Conservation (phyloP, 2,888 invertebrate species). For the Cryptus armator region DNA sequence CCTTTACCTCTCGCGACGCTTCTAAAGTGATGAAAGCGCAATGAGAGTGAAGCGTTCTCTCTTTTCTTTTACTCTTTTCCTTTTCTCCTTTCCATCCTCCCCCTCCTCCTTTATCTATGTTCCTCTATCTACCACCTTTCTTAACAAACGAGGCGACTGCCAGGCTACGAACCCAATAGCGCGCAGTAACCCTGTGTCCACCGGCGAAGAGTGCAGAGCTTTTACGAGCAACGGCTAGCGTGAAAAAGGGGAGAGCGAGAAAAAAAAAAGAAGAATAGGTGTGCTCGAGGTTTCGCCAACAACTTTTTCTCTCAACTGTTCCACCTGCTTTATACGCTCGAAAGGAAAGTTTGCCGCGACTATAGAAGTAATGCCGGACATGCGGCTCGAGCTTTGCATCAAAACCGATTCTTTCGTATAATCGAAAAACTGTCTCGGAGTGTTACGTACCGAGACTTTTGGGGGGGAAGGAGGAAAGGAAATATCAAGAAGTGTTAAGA, state of each 20-base stretch:
- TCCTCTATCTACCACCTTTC: conserved; percentile 21
- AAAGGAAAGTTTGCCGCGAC: conserved; percentile 50
- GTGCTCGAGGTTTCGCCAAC: conserved; percentile 33
- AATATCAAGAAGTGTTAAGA: too few species aligned
- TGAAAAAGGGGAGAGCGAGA: background rate
- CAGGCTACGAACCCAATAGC: conserved; percentile 39
- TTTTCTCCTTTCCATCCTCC: background rate
- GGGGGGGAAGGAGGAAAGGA: background rate
- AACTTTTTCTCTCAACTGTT: conserved; percentile 51
- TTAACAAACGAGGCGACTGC: conserved; percentile 50
- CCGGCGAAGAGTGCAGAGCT: conserved; percentile 34
- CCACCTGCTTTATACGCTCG: conserved; percentile 57
- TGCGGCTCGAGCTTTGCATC: background rate
- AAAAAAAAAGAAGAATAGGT: background rate
- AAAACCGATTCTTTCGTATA: background rate
- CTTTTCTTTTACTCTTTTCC: conserved; percentile 16
- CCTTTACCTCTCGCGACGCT: conserved; percentile 21
- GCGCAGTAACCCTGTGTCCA: conserved; percentile 26
- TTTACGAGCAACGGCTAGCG: conserved; percentile 46
- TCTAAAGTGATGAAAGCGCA: conserved; percentile 49
- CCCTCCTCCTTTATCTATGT: conserved; percentile 28
- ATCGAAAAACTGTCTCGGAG: background rate
- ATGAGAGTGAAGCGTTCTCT: conserved; percentile 25
- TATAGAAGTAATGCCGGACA: background rate
- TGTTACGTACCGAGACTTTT: background rate